Evolutionary conservation across 2,888 invertebrate genomes (phyloP), one percentile per base, ranked within the genome.

Genomic region (Euzophera pinguis): DNA sequence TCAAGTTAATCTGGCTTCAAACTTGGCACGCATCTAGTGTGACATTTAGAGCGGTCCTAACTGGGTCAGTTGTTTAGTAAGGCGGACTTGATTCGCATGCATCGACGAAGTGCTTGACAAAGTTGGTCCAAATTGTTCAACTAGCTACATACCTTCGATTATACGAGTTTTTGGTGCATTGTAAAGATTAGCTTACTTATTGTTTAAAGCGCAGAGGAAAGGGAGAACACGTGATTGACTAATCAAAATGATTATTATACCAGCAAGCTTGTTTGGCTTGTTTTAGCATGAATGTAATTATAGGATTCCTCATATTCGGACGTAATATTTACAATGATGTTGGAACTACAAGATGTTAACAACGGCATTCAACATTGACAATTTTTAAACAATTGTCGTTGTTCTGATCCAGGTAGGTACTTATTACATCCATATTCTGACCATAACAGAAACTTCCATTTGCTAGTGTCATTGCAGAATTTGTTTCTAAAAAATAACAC

Each of bases 51-150:
- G 79, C 81, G 73, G 73, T 73, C 72, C 71, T 76, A 85, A 78
- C 82, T 84, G 71, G 86, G 87, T 84, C 88, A 87, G 73, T 85
- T 82, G 84, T 62, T 84, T 80, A 77, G 84, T 84, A 81, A 80
- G 75, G 70, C 84, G 64, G 61, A 59, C 64, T 71, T 68, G 64
- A 65, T 66, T 65, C 65, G 63, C 50, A 59, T 64, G 64, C 62
- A 63, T 62, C 56, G 54, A 52, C 60, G 63, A 59, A 62, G 61
- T 56, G 13, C 22, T 35, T 57, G 61, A 69, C 67, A 68, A 71
- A 68, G 55, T 62, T 57, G 50, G 55, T 56, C 62, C 55, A 59
- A 59, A 68, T 64, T 63, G 62, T 69, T 64, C 64, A 65, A 67
- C 73, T 22, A 38, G 27, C 16, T 27, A 27, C 14, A 27, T 29